Evolutionary conservation across 2,888 invertebrate genomes (phyloP).

Genomic region (Sphaeridia pumilis): DNA sequence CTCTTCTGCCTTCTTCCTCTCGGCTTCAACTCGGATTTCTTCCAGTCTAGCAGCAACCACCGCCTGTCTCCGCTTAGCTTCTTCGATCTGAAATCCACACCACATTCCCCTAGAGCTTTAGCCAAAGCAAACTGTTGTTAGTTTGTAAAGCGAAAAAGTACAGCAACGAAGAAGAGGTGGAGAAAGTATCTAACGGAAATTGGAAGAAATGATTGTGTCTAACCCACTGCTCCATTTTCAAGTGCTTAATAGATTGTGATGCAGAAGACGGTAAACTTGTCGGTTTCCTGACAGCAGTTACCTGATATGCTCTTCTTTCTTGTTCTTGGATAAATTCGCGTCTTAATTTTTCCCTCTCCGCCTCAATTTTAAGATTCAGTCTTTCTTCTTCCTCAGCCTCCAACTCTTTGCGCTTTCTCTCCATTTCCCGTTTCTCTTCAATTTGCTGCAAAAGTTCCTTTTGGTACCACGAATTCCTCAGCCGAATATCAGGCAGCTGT

Average conservation of each 20-base stretch:
- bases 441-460: constrained; percentile 32
- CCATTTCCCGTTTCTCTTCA: constrained; percentile 27
- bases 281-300: no score
- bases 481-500: constrained; percentile 28
- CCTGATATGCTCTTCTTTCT: constrained; percentile 25
- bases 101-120: neutral
- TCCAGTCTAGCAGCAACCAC: constrained; percentile 27
- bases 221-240: neutral
- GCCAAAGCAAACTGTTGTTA: neutral
- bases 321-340: constrained; percentile 31
- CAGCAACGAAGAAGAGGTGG: neutral
- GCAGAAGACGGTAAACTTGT: neutral
- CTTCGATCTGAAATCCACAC: constrained; percentile 25
- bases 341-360: constrained; percentile 30
- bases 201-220: neutral
- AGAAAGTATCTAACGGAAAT: neutral
- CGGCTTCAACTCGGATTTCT: constrained; percentile 31
- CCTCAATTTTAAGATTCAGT: constrained; percentile 29
- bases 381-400: constrained; percentile 27
- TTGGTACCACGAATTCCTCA: constrained; percentile 26
- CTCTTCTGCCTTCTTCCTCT: constrained; percentile 28
- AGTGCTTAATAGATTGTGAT: neutral
- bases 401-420: constrained; percentile 24
- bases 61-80: constrained; percentile 23
- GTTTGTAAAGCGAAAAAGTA: neutral